phyloP scores from a whole-genome alignment of 1,140 invertebrate genomes.

The Drosophila bocqueti region DNA sequence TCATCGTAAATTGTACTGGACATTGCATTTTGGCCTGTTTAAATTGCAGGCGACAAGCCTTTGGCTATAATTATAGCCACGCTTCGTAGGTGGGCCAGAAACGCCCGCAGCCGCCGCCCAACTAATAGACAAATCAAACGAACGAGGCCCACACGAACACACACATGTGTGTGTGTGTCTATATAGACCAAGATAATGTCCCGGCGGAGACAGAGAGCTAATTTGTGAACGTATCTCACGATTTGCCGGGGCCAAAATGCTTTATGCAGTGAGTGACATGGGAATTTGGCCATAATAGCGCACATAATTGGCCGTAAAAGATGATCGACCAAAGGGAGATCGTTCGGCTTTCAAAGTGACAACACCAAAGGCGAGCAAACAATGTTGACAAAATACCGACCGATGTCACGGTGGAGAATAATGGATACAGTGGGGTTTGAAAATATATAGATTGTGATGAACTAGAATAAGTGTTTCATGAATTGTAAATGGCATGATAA shows the following conservation, averaged over 20 bases:
- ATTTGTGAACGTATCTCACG: constrained; percentile 82
- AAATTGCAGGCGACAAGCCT: constrained; percentile 77
- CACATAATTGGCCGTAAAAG: constrained; percentile 75
- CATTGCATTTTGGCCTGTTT: constrained; percentile 44
- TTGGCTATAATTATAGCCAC: constrained; percentile 76
- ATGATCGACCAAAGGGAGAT: constrained; percentile 52
- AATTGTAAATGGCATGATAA: no score
- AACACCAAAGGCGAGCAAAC: constrained; percentile 56
- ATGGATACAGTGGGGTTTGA: constrained; percentile 7
- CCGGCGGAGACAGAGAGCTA: constrained; percentile 61
- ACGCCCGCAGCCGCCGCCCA: constrained; percentile 7
- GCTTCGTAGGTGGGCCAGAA: constrained; percentile 72
- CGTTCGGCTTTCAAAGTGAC: constrained; percentile 59
- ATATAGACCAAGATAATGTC: constrained; percentile 42
- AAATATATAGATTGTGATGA: not conserved
- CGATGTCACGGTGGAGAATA: constrained; percentile 49
- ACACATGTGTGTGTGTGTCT: constrained; percentile 2
- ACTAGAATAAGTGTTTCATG: no score
- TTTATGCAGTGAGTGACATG: constrained; percentile 80
- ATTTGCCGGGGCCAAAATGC: constrained; percentile 44
- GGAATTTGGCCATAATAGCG: constrained; percentile 80
- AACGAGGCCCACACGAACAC: constrained; percentile 23
- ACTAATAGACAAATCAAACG: constrained; percentile 74
- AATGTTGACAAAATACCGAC: constrained; percentile 69
- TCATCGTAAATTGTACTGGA: constrained; percentile 63